Conservation (phyloP, 2,888 invertebrate genomes). For the Drosophila formosana region DNA sequence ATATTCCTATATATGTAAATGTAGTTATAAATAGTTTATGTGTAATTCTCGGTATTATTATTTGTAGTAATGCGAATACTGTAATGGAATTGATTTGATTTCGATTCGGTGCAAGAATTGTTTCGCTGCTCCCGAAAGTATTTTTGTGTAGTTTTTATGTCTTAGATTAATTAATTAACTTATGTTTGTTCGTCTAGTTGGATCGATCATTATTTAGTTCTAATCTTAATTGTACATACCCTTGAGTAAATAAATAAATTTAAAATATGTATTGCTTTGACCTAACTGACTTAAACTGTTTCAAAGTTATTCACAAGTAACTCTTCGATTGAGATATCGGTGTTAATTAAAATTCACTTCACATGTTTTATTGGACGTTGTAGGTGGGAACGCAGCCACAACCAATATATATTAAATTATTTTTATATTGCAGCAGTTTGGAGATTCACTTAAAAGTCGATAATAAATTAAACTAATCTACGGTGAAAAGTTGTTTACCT, state of each 20-base stretch:
- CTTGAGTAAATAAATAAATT: slow-evolving; percentile 61
- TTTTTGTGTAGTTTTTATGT: slow-evolving; percentile 58
- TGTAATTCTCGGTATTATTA: slow-evolving; percentile 74
- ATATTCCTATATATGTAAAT: slow-evolving; percentile 42
- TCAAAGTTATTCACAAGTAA: not conserved
- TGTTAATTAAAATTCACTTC: slow-evolving; percentile 12
- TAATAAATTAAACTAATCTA: not conserved
- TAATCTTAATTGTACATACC: slow-evolving; percentile 61
- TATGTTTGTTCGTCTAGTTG: slow-evolving; percentile 55
- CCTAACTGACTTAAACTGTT: slow-evolving; percentile 11
- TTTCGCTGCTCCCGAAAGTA: slow-evolving; percentile 56
- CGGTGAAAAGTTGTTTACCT: not conserved
- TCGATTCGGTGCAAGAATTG: slow-evolving; percentile 38
- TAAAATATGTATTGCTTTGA: slow-evolving; percentile 30
- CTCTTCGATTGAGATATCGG: slow-evolving; percentile 18
- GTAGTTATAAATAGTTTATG: slow-evolving; percentile 44
- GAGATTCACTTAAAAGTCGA: not conserved
- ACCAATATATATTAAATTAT: not conserved
- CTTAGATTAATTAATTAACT: slow-evolving; percentile 56
- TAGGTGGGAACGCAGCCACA: slow-evolving; percentile 13
- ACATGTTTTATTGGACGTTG: slow-evolving; percentile 1
- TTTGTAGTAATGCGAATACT: slow-evolving; percentile 64
- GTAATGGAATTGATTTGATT: slow-evolving; percentile 71
- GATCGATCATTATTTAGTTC: slow-evolving; percentile 64
- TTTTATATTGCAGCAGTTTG: not conserved